Conservation (phyloP, 35 echinoderm and acorn worm species). For the Ophiothrix spiculata region DNA sequence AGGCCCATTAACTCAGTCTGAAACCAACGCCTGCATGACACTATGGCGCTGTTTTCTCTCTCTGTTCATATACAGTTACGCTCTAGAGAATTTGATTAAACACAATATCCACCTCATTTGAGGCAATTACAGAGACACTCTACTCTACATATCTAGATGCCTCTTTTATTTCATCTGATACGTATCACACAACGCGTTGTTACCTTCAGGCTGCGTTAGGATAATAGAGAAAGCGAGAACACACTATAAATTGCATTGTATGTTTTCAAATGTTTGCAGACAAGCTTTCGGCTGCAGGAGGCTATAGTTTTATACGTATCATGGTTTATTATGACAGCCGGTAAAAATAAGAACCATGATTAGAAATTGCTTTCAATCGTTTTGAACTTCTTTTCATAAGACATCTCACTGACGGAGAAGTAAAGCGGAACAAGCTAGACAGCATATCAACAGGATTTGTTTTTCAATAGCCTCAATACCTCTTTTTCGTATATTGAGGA, state of each 20-base stretch:
- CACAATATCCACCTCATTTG: slow-evolving; percentile 9
- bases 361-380: neutral
- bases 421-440: neutral
- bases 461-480: neutral
- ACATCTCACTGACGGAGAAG: neutral
- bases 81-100: slow-evolving; percentile 10
- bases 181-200: neutral
- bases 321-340: neutral
- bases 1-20: slow-evolving; percentile 14
- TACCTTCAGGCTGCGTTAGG: neutral
- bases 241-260: neutral
- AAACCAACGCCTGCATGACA: too few relatives aligned
- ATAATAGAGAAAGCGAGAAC: neutral
- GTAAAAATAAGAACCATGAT: neutral
- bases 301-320: neutral
- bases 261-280: neutral
- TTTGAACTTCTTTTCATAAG: neutral
- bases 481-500: too few relatives aligned
- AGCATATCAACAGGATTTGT: neutral
- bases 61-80: slow-evolving; percentile 5
- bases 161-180: neutral
- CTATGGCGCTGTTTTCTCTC: too few relatives aligned
- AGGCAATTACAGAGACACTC: neutral
- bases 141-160: neutral
- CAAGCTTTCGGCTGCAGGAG: neutral